Evolutionary conservation across 2,888 invertebrate genomes (phyloP).

Genomic region (Fragum whitleyi): DNA sequence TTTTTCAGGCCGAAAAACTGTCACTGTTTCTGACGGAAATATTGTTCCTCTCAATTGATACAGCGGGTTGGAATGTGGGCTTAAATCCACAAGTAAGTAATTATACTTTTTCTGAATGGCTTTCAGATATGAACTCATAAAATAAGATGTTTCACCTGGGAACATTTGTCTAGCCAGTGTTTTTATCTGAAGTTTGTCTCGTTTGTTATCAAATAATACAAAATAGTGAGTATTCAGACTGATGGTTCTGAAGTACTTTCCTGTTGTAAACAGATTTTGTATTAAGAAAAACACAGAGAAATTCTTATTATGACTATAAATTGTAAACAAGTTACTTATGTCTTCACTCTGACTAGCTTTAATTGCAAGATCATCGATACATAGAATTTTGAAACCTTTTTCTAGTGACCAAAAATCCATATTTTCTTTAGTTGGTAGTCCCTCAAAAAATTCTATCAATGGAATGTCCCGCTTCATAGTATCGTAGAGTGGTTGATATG

Average conservation of each 20-base stretch:
- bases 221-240: slow-evolving; percentile 65
- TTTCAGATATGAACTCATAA: slow-evolving; percentile 53
- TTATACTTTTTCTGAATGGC: slow-evolving; percentile 45
- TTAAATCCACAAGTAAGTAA: slow-evolving; percentile 53
- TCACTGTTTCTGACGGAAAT: slow-evolving; percentile 38
- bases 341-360: slow-evolving; percentile 53
- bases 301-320: slow-evolving; percentile 56
- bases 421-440: slow-evolving; percentile 54
- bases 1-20: slow-evolving; percentile 48
- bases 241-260: slow-evolving; percentile 61
- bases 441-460: slow-evolving; percentile 47
- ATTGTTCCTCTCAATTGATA: slow-evolving; percentile 46
- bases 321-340: slow-evolving; percentile 50
- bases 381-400: slow-evolving; percentile 45
- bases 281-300: slow-evolving; percentile 59
- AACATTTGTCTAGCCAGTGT: slow-evolving; percentile 64
- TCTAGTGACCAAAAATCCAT: slow-evolving; percentile 54
- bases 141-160: slow-evolving; percentile 54
- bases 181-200: slow-evolving; percentile 58
- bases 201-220: slow-evolving; percentile 50
- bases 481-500: slow-evolving; percentile 44
- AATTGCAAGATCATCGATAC: slow-evolving; percentile 58
- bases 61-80: slow-evolving; percentile 33
- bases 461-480: slow-evolving; percentile 41
- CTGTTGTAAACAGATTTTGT: slow-evolving; percentile 60